Evolutionary conservation across 2,888 invertebrate species (phyloP).

Genomic region (Spisula subtruncata): DNA sequence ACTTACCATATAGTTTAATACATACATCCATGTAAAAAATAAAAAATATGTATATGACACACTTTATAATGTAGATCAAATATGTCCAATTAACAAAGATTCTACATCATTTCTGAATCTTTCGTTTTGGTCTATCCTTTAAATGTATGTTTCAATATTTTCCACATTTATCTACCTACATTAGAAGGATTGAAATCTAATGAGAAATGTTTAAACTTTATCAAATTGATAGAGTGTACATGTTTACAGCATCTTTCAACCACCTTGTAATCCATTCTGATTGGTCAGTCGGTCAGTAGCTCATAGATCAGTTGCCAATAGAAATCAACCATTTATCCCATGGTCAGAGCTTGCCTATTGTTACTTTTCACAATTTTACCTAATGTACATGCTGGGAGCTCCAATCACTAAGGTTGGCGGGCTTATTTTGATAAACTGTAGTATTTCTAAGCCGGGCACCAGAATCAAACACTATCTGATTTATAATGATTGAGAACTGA

Average conservation of each 20-base stretch:
- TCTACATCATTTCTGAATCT: not conserved
- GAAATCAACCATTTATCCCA: slow-evolving; percentile 29
- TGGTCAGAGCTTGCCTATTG: not conserved
- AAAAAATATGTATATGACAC: not conserved
- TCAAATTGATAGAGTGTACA: slow-evolving; percentile 35
- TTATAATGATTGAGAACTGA: no score
- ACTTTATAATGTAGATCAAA: not conserved
- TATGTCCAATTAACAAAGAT: slow-evolving; percentile 9
- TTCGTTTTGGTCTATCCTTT: not conserved
- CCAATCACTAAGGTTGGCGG: not conserved
- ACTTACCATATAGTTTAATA: slow-evolving; percentile 2
- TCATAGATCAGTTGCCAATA: slow-evolving; percentile 52
- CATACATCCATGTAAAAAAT: not conserved
- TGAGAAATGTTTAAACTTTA: not conserved
- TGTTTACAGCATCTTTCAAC: slow-evolving; percentile 38
- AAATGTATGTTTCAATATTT: not conserved
- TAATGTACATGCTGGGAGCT: slow-evolving; percentile 19
- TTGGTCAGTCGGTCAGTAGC: slow-evolving; percentile 48
- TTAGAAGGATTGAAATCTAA: not conserved
- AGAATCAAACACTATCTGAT: no score
- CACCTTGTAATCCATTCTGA: slow-evolving; percentile 24
- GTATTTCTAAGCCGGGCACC: no score
- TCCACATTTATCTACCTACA: slow-evolving; percentile 8
- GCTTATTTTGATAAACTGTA: no score
- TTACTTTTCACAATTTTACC: slow-evolving; percentile 4